phyloP scores from a whole-genome alignment of 2,888 invertebrate genomes.

The Myopa tessellatipennis region DNA sequence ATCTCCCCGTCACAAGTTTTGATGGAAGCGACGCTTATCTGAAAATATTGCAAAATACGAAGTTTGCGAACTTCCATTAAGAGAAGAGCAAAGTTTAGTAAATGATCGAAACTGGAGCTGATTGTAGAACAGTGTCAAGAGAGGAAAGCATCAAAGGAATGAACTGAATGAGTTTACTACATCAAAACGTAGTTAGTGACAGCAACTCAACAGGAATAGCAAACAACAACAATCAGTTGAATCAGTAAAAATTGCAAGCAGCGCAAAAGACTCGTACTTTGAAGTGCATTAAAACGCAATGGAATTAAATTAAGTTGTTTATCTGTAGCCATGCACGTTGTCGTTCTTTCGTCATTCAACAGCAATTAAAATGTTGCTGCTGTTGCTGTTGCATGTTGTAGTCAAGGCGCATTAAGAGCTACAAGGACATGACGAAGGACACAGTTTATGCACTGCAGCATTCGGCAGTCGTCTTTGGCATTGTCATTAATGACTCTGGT shows the following conservation, averaged over 20 bases:
- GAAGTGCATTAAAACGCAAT: not conserved
- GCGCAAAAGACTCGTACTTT: not conserved
- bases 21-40: slow-evolving; percentile 13
- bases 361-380: slow-evolving; percentile 20
- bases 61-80: not conserved
- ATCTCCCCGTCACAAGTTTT: not conserved
- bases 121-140: not conserved
- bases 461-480: too few species aligned
- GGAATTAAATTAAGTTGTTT: slow-evolving; percentile 8
- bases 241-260: not conserved
- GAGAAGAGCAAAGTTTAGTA: not conserved
- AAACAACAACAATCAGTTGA: not conserved
- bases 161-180: not conserved
- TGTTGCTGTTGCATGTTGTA: not conserved
- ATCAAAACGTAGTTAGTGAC: slow-evolving; percentile 13
- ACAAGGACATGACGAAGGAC: slow-evolving; percentile 4
- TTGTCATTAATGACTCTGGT: too few species aligned
- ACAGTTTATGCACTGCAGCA: not conserved
- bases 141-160: not conserved
- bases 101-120: not conserved
- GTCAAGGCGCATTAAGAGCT: slow-evolving; percentile 7
- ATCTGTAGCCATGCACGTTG: too few species aligned
- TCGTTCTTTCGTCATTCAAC: slow-evolving; percentile 2
- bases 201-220: not conserved
- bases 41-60: not conserved